Conservation (phyloP, 1,140 invertebrate species). For the Drosophila micromelanica region DNA sequence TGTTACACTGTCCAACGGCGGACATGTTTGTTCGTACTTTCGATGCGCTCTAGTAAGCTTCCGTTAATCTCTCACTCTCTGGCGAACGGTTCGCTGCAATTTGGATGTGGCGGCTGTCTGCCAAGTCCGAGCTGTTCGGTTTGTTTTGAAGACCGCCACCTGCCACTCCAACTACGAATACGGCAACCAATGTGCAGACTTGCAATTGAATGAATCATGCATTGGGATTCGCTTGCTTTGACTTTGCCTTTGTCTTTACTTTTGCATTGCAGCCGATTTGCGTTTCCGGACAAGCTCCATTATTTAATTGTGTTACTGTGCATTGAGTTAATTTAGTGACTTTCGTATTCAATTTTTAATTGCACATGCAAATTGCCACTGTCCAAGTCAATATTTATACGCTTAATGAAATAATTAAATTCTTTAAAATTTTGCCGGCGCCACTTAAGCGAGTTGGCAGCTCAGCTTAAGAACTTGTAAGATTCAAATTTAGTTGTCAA, state of each 20-base stretch:
- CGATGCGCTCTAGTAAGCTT: conserved; percentile 79
- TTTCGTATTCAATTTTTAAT: conserved; percentile 20
- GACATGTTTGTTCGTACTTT: conserved; percentile 67
- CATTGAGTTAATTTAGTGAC: conserved; percentile 33
- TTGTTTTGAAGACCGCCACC: conserved; percentile 50
- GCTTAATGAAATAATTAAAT: background rate
- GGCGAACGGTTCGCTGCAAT: conserved; percentile 50
- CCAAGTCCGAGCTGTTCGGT: conserved; percentile 25
- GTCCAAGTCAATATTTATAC: background rate
- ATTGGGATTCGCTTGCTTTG: conserved; percentile 25
- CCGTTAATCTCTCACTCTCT: conserved; percentile 58
- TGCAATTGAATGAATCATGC: conserved; percentile 50
- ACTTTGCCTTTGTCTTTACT: conserved; percentile 8
- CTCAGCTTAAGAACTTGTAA: background rate
- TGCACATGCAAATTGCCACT: conserved; percentile 43
- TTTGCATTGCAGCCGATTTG: conserved; percentile 42
- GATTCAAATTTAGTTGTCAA: background rate
- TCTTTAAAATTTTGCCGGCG: background rate
- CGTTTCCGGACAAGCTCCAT: conserved; percentile 68
- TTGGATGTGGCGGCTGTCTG: conserved; percentile 26
- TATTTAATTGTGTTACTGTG: conserved; percentile 77
- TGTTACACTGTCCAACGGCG: conserved; percentile 58
- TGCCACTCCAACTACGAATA: conserved; percentile 13
- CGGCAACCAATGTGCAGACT: conserved; percentile 18
- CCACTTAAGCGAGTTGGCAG: background rate